Base-by-base conservation (phyloP, 2,113 vertebrate species). In the Ardeotis arabs region DNA sequence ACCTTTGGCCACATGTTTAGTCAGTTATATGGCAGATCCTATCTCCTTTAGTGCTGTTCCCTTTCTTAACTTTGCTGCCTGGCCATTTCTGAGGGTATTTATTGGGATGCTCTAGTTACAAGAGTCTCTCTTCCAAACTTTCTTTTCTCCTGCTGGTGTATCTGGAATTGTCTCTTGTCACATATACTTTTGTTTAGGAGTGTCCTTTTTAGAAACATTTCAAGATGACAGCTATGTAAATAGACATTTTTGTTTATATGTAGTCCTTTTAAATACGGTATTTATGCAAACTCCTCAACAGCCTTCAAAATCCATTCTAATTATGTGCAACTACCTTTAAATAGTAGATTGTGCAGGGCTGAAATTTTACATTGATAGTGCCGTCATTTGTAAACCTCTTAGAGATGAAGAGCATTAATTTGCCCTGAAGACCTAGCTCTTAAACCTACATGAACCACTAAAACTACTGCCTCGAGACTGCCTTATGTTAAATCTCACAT, bases 321-420 rank as follows among this genome's bases (percentile, higher is more conserved):
- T 96, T 93, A 83, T 56, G 53, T 95, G 72, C 69, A 96, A 82
- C 86, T 93, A 86, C 56, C 58, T 89, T 87, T 84, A 97, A 95
- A 95, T 87, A 82, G 90, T 94, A 84, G 44, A 79, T 78, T 90
- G 78, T 87, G 52, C 66, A 23, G 63, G 89, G 59, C 29, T 96
- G 70, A 93, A 92, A 94, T 81, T 92, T 93, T 76, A 50, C 66
- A 37, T 60, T 35, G 76, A n/a, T 62, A 72, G 60, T 19, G 17
- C 31, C 12, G 10, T 93, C 80, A 91, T 93, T 95, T 96, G 68
- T 93, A 95, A 97, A 70, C 89, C 72, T 84, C 84, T 89, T 90
- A 76, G 59, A 95, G 84, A 96, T 93, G 31, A 88, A 87, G 91
- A 95, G 77, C 58, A 93, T 47, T 44, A 16, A 68, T 84, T 89